These are phyloP conservation scores for Sarcophaga peregrina DNA, from an alignment of 1,140 invertebrate genomes.

Conservation along the genomic window DNA sequence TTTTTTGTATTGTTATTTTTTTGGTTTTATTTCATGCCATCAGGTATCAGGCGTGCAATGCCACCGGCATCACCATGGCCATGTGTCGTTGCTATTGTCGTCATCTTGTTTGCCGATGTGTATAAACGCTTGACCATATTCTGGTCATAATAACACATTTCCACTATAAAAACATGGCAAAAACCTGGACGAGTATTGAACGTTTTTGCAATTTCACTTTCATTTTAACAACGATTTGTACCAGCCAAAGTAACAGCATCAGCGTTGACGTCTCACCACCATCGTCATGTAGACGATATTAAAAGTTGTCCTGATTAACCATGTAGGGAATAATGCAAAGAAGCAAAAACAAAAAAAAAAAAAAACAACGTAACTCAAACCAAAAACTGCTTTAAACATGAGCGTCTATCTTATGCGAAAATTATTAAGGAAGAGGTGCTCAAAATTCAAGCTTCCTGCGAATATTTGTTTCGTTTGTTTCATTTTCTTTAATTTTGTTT, in stretches of 20 bases:
- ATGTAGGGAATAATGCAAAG: background rate
- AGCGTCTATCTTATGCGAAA: background rate
- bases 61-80: background rate
- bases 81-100: background rate
- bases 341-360: background rate
- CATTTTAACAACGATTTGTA: conserved; percentile 9
- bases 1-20: too few species aligned
- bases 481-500: background rate
- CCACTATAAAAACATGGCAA: background rate
- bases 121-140: background rate
- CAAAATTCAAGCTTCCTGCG: background rate
- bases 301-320: background rate
- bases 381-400: background rate
- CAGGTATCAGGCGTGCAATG: too few species aligned
- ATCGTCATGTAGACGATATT: background rate
- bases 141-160: background rate
- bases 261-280: background rate
- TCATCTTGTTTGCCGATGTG: background rate
- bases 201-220: background rate
- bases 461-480: background rate
- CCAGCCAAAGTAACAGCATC: background rate
- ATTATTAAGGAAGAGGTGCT: background rate
- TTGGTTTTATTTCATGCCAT: too few species aligned
- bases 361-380: background rate
- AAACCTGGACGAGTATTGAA: background rate